These are phyloP conservation scores for Galeruca laticollis DNA, from an alignment of 2,888 invertebrate species.

Conservation along the genomic window DNA sequence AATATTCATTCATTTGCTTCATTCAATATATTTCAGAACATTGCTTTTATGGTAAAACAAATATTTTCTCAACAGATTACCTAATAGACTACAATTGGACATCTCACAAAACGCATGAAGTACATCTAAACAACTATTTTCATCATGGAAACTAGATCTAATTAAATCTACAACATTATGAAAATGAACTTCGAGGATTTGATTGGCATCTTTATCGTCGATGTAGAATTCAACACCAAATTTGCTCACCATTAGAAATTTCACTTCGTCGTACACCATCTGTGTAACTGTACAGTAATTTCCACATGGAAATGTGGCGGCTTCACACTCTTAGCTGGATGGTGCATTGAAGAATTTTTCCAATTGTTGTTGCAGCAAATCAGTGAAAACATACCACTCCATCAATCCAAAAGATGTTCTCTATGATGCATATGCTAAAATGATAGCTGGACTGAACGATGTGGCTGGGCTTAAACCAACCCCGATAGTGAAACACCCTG, in stretches of 20 bases:
- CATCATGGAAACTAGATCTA: not conserved
- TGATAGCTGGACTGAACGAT: too few relatives aligned
- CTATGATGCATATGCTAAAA: not conserved
- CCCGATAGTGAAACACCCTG: too few relatives aligned
- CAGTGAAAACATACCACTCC: not conserved
- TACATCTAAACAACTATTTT: not conserved
- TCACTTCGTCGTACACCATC: slow-evolving; percentile 8
- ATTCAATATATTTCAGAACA: not conserved
- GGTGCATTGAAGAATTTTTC: not conserved
- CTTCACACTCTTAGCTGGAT: not conserved
- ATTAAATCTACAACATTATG: not conserved
- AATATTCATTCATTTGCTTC: too few relatives aligned
- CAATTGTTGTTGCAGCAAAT: not conserved
- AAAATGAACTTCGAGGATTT: too few relatives aligned
- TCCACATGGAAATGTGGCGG: slow-evolving; percentile 8
- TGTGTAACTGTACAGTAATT: slow-evolving; percentile 12
- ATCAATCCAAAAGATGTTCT: not conserved
- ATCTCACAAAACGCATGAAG: not conserved
- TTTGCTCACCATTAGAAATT: slow-evolving; percentile 7
- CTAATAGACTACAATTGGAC: too few relatives aligned
- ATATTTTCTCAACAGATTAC: not conserved
- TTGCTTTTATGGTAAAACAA: not conserved
- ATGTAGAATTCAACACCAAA: too few relatives aligned
- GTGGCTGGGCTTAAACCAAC: too few relatives aligned
- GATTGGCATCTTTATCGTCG: too few relatives aligned